A percentile compares a stretch with the other conserved stretches of the same genome.
phyloP scores from a whole-genome alignment of 2,888 invertebrate species.

The Orthosia cruda region DNA sequence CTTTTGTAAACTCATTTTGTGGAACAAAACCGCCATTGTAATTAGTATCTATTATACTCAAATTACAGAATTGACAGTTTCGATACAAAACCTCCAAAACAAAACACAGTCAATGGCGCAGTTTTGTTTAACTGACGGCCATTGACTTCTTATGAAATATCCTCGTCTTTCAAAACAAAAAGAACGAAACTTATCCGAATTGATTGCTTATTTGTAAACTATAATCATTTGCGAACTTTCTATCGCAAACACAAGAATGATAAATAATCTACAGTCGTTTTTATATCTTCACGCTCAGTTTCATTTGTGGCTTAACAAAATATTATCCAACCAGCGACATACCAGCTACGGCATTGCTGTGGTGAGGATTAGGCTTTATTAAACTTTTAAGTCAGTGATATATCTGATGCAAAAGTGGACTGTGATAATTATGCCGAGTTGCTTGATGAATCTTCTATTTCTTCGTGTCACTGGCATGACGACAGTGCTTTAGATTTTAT shows the following conservation, averaged over 20 bases:
- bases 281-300: slow-evolving; percentile 47
- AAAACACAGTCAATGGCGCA: slow-evolving; percentile 29
- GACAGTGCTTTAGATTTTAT: no score
- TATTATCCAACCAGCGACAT: slow-evolving; percentile 25
- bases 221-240: slow-evolving; percentile 48
- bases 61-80: slow-evolving; percentile 40
- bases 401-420: not conserved
- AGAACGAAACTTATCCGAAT: slow-evolving; percentile 17
- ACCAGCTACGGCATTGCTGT: not conserved
- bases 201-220: slow-evolving; percentile 41
- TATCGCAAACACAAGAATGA: slow-evolving; percentile 30
- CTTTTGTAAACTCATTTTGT: slow-evolving; percentile 21
- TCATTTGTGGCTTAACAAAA: slow-evolving; percentile 15
- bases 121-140: slow-evolving; percentile 17
- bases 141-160: slow-evolving; percentile 41
- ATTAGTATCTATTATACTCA: slow-evolving; percentile 49
- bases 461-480: no score
- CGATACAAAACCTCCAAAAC: slow-evolving; percentile 24
- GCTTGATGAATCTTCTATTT: not conserved
- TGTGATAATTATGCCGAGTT: not conserved
- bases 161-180: slow-evolving; percentile 31
- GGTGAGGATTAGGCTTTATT: not conserved
- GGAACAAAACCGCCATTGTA: slow-evolving; percentile 30
- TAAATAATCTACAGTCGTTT: slow-evolving; percentile 36
- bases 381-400: not conserved